Conservation (phyloP, 2,113 vertebrate genomes). For the Tragelaphus strepsiceros region DNA sequence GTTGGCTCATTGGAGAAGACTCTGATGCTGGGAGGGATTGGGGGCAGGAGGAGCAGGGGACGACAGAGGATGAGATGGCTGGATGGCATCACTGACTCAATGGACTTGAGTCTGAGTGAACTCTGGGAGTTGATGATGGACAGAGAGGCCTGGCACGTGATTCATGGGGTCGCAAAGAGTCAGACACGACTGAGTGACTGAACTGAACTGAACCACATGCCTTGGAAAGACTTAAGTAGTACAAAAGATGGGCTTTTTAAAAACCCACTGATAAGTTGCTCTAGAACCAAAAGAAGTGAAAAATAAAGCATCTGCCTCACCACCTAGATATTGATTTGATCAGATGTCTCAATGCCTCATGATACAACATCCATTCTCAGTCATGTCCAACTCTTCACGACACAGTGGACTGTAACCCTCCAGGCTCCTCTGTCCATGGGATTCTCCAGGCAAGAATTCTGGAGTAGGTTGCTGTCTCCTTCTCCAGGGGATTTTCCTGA, state of each 20-base stretch:
- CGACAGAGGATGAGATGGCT: no score
- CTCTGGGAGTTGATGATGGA: no score
- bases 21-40: no score
- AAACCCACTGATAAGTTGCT: conserved; percentile 87
- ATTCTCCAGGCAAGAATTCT: not conserved
- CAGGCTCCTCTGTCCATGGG: not conserved
- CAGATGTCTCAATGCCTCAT: conserved; percentile 79
- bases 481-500: not conserved
- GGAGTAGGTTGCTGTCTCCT: not conserved
- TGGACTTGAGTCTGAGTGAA: no score
- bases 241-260: conserved; percentile 78
- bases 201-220: conserved; percentile 69
- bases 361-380: conserved; percentile 79
- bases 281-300: conserved; percentile 90
- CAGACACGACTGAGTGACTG: rapidly evolving
- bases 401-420: not conserved
- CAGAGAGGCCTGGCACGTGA: no score
- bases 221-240: conserved; percentile 83
- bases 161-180: no score
- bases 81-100: no score
- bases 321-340: conserved; percentile 82
- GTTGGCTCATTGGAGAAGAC: no score
- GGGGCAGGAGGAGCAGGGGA: no score
- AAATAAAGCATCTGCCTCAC: conserved; percentile 80
- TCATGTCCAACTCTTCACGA: not conserved